A percentile compares a stretch with the other conserved stretches of the same genome.
Evolutionary conservation across 2,797 vertebrate species (phyloP).

Genomic region (Cyprinella venusta): DNA sequence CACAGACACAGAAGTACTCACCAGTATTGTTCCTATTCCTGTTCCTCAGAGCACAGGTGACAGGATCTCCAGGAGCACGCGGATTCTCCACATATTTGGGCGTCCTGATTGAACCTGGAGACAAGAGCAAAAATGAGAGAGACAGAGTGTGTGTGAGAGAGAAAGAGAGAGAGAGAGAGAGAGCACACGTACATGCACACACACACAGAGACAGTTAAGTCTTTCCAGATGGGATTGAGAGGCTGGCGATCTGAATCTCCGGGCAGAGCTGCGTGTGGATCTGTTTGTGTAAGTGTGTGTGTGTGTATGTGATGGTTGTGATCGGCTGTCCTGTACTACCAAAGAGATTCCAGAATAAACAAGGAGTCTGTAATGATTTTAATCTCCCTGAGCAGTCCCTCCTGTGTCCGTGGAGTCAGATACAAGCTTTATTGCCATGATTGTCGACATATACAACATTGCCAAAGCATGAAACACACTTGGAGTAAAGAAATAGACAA

Average conservation of each 20-base stretch:
- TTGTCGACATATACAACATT: background rate
- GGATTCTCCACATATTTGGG: constrained; percentile 97
- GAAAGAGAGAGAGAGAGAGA: background rate
- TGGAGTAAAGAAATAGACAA: background rate
- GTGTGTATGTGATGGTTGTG: constrained; percentile 20
- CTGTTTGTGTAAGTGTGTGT: constrained; percentile 25
- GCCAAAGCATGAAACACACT: background rate
- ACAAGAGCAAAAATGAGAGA: constrained; percentile 36
- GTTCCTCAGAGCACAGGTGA: constrained; percentile 81
- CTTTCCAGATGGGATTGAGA: constrained; percentile 61
- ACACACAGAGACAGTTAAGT: constrained; percentile 44
- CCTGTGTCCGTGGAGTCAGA: constrained; percentile 33
- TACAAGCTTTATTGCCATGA: constrained; percentile 7
- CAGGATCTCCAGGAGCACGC: constrained; percentile 86
- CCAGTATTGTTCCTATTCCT: constrained; percentile 83
- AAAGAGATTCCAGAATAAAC: constrained; percentile 43
- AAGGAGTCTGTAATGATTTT: constrained; percentile 46
- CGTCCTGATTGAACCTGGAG: constrained; percentile 91
- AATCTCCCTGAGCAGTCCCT: constrained; percentile 34
- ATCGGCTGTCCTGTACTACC: constrained; percentile 19
- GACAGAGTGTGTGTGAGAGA: background rate
- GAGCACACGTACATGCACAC: constrained; percentile 16
- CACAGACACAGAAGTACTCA: constrained; percentile 70
- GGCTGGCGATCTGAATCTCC: constrained; percentile 45
- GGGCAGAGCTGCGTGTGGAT: constrained; percentile 23